Conservation (phyloP, 2,888 invertebrate genomes). For the Tachina grossa region DNA sequence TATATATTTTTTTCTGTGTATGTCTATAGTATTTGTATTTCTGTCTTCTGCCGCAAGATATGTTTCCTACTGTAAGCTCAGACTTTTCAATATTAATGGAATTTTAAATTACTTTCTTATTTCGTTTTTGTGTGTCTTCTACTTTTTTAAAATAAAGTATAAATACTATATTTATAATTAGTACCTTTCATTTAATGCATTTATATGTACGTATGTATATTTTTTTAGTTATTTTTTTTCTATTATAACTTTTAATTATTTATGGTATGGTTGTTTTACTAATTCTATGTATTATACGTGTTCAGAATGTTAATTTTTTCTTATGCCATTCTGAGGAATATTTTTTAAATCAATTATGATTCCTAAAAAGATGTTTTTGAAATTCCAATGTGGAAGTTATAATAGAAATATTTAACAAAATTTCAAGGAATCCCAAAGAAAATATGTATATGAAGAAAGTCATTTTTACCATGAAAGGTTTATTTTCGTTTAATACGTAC, state of each 20-base stretch:
- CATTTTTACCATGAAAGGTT: too few species aligned
- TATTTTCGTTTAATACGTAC: too few species aligned
- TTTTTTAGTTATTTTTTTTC: neutral
- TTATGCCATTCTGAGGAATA: neutral
- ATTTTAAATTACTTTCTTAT: slow-evolving; percentile 1
- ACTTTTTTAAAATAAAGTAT: slow-evolving; percentile 53
- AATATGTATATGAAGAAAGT: too few species aligned
- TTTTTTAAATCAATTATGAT: too few species aligned
- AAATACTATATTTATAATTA: slow-evolving; percentile 27
- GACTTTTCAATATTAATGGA: slow-evolving; percentile 36
- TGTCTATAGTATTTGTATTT: slow-evolving; percentile 9
- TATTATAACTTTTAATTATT: slow-evolving; percentile 2
- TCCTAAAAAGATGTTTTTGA: too few species aligned
- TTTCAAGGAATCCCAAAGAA: too few species aligned
- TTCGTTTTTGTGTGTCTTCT: slow-evolving; percentile 12
- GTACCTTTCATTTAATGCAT: slow-evolving; percentile 50
- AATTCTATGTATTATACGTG: slow-evolving; percentile 10
- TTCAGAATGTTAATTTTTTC: neutral
- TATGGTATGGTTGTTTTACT: slow-evolving; percentile 14
- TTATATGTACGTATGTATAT: slow-evolving; percentile 14
- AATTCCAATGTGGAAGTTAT: too few species aligned
- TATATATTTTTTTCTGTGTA: neutral
- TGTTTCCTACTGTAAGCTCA: too few species aligned
- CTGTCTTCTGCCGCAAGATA: too few species aligned
- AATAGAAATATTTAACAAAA: too few species aligned